Conservation (phyloP, 2,888 invertebrate species). For the Pimpla rufipes region DNA sequence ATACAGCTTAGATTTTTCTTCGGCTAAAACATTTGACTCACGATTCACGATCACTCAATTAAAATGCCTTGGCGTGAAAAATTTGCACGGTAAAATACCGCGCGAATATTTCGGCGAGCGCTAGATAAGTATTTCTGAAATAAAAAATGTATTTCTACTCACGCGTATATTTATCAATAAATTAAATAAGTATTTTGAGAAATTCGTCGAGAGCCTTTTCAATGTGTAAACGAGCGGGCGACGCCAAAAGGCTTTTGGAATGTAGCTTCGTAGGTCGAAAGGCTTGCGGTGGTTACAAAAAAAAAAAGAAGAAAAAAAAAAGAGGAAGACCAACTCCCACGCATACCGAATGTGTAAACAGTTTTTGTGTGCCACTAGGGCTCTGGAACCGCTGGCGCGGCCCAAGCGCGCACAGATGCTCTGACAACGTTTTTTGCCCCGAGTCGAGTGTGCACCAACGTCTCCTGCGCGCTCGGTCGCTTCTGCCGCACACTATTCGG, state of each 20-base stretch:
- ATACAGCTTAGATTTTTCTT: too few species aligned
- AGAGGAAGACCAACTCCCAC: conserved; percentile 72
- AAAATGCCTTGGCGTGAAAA: background rate
- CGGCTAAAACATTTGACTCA: too few species aligned
- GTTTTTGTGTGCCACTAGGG: conserved; percentile 69
- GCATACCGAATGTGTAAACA: conserved; percentile 71
- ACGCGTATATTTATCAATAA: conserved; percentile 51
- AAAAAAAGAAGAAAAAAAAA: conserved; percentile 27
- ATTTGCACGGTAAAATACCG: background rate
- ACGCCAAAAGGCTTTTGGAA: conserved; percentile 2
- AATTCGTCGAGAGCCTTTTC: background rate
- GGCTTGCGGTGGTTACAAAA: background rate
- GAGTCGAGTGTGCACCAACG: conserved; percentile 67
- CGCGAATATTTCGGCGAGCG: conserved; percentile 29
- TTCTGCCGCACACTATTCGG: background rate
- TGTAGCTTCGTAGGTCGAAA: background rate
- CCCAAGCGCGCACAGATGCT: conserved; percentile 73
- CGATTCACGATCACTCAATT: background rate
- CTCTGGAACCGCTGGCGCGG: conserved; percentile 27
- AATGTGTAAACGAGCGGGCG: background rate
- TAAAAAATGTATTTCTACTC: conserved; percentile 31
- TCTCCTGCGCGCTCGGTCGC: conserved; percentile 36
- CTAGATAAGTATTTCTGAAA: conserved; percentile 22
- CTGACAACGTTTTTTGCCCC: conserved; percentile 63
- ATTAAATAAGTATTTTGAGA: conserved; percentile 28